Conservation (phyloP, 2,797 vertebrate genomes). For the Oreortyx pictus region DNA sequence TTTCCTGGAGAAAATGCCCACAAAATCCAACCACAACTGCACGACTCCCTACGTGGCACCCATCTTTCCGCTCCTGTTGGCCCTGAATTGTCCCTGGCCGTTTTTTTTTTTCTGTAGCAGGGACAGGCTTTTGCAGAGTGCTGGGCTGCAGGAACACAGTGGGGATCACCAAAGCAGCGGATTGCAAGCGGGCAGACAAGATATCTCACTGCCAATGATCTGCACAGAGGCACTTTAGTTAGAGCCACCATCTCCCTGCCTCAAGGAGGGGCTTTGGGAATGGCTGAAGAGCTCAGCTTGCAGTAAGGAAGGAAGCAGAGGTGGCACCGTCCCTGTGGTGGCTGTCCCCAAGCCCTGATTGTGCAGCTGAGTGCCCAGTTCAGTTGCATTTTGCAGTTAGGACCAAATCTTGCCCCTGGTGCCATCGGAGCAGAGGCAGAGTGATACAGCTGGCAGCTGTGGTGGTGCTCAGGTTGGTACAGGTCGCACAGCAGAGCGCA, state of each 20-base stretch:
- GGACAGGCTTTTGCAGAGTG: not conserved
- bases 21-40: not conserved
- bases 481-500: not conserved
- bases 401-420: not conserved
- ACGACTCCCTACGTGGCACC: accelerated
- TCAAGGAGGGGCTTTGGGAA: not conserved
- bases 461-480: not conserved
- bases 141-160: not conserved
- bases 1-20: not conserved
- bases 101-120: not conserved
- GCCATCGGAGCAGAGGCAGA: not conserved
- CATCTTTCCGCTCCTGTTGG: not conserved
- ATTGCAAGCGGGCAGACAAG: not conserved
- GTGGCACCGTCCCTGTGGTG: no score
- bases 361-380: not conserved
- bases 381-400: not conserved
- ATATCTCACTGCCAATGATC: no score
- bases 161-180: not conserved
- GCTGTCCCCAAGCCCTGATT: accelerated
- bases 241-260: not conserved
- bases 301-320: not conserved
- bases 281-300: not conserved
- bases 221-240: not conserved
- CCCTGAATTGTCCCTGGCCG: not conserved
- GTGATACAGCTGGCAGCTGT: not conserved